Conservation (phyloP, 2,888 invertebrate species). For the Scotopteryx bipunctaria region DNA sequence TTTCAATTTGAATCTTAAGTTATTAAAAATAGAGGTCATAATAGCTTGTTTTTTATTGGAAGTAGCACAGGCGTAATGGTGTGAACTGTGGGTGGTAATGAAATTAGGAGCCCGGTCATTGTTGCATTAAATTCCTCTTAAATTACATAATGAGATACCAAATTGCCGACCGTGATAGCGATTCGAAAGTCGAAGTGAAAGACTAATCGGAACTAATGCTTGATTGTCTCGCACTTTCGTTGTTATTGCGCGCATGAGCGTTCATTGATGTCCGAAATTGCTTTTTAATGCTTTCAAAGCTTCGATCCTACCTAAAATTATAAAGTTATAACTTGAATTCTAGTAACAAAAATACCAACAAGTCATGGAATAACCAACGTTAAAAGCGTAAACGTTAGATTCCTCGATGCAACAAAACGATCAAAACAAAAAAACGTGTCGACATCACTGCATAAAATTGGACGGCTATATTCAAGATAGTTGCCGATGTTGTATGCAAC, state of each 20-base stretch:
- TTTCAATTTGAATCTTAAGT: background rate
- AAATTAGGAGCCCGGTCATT: conserved; percentile 74
- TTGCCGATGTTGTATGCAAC: conserved; percentile 60
- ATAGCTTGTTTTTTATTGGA: background rate
- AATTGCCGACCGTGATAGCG: conserved; percentile 51
- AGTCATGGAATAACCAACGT: too few species aligned
- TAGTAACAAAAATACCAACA: too few species aligned
- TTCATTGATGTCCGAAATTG: conserved; percentile 18
- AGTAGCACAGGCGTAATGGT: conserved; percentile 15
- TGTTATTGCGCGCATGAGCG: conserved; percentile 29
- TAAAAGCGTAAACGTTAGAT: too few species aligned
- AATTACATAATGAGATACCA: conserved; percentile 64
- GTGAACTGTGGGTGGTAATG: conserved; percentile 72
- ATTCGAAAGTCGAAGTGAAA: conserved; percentile 46
- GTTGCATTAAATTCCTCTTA: conserved; percentile 73
- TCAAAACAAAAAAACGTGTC: conserved; percentile 36
- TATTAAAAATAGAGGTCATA: background rate
- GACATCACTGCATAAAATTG: conserved; percentile 43
- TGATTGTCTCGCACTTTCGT: conserved; percentile 47
- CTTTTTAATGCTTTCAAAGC: conserved; percentile 9
- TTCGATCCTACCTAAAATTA: background rate
- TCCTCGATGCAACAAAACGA: conserved; percentile 10
- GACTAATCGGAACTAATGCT: conserved; percentile 42
- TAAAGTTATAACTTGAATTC: too few species aligned
- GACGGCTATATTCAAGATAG: conserved; percentile 41